A percentile compares a stretch with the other conserved stretches of the same genome.
phyloP scores from a whole-genome alignment of 2,113 vertebrate genomes.

The Pyxicephalus adspersus region DNA sequence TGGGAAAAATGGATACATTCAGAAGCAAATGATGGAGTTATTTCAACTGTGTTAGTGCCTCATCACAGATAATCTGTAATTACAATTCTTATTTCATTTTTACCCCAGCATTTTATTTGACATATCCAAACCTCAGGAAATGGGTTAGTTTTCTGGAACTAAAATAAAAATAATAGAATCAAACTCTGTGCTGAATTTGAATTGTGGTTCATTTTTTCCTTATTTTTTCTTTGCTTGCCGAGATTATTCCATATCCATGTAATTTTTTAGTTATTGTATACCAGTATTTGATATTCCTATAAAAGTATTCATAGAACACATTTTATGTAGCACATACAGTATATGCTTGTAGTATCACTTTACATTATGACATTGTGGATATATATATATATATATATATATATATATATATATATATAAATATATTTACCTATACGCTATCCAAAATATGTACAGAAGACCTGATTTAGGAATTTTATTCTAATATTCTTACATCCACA shows the following conservation, averaged over 20 bases:
- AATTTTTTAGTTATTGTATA: background rate
- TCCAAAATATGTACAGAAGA: no score
- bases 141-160: background rate
- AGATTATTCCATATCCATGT: background rate
- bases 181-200: background rate
- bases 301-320: background rate
- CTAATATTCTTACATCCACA: no score
- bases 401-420: no score
- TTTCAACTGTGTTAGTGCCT: background rate
- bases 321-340: no score
- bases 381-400: no score
- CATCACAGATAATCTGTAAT: background rate
- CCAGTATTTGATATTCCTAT: background rate
- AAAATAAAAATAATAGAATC: conserved; percentile 8
- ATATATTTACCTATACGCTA: no score
- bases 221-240: background rate
- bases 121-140: conserved; percentile 39
- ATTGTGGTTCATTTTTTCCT: background rate
- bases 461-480: no score
- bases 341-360: no score
- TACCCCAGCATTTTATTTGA: background rate
- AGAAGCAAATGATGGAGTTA: background rate
- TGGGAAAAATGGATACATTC: background rate
- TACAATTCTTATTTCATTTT: conserved; percentile 1
- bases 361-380: no score